phyloP scores from a whole-genome alignment of 2,113 vertebrate genomes.

The Anhinga anhinga region DNA sequence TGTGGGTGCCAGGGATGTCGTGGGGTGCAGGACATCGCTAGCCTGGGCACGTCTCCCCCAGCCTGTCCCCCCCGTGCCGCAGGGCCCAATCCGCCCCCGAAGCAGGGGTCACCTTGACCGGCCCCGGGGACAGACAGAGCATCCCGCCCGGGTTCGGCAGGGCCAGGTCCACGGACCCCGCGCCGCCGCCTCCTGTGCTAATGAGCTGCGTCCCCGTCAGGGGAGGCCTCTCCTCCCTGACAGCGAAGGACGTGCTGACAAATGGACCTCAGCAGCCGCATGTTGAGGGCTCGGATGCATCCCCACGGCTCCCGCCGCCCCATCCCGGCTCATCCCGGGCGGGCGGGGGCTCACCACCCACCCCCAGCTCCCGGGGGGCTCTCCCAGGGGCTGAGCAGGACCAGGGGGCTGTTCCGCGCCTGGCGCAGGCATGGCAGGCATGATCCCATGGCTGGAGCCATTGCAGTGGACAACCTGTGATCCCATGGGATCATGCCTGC shows the following conservation, averaged over 20 bases:
- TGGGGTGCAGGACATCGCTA: neutral
- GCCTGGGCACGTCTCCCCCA: neutral
- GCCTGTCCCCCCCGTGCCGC: rapidly evolving
- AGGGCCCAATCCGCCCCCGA: rapidly evolving
- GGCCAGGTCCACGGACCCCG: rapidly evolving
- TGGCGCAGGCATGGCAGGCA: neutral
- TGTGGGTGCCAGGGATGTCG: neutral
- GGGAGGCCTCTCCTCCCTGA: conserved; percentile 43
- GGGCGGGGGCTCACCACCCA: neutral
- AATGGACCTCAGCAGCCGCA: neutral
- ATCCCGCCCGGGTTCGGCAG: neutral
- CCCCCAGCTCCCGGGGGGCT: rapidly evolving
- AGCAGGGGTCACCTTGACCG: neutral
- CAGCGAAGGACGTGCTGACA: conserved; percentile 48
- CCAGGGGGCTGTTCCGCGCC: neutral
- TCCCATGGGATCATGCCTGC: neutral
- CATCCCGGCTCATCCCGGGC: neutral
- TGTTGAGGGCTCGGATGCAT: neutral
- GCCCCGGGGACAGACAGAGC: rapidly evolving
- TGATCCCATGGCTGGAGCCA: neutral
- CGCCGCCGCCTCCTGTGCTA: neutral
- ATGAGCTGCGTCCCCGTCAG: conserved; percentile 9
- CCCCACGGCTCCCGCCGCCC: neutral
- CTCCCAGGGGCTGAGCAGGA: neutral
- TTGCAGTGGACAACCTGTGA: rapidly evolving